These are phyloP conservation scores for Aldabrachelys gigantea DNA, from an alignment of 2,113 vertebrate genomes.

Conservation along the genomic window DNA sequence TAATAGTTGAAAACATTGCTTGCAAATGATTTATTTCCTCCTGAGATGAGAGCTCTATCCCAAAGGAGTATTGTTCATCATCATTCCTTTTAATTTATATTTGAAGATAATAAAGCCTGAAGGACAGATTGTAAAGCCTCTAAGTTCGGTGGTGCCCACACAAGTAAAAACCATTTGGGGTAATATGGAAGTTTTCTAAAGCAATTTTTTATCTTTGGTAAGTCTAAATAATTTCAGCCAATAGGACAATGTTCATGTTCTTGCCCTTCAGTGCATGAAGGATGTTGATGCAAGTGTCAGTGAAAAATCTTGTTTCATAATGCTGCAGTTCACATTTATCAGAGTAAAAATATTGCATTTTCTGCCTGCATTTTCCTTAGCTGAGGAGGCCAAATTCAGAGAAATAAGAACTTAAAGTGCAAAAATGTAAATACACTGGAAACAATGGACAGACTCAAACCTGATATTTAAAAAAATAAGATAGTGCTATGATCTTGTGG, in stretches of 20 bases:
- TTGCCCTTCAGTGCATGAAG: not conserved
- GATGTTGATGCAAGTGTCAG: not conserved
- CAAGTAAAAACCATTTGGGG: not conserved
- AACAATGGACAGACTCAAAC: not conserved
- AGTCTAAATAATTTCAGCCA: not conserved
- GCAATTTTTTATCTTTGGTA: not conserved
- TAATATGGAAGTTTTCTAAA: not conserved
- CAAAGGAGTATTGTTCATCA: not conserved
- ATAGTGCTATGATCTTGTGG: not conserved
- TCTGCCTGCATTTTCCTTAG: not conserved
- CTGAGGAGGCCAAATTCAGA: not conserved
- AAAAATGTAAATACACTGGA: not conserved
- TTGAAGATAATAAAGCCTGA: not conserved
- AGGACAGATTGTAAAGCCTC: not conserved
- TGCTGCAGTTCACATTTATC: not conserved
- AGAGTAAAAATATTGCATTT: not conserved
- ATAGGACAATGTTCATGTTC: not conserved
- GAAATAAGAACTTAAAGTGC: not conserved
- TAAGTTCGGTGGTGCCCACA: not conserved
- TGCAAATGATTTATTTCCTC: not conserved
- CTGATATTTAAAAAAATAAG: not conserved
- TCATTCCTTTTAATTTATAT: not conserved
- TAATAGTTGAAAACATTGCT: not conserved
- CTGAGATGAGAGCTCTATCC: not conserved
- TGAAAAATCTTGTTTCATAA: slow-evolving; percentile 3